Conservation (phyloP, 2,797 vertebrate genomes). For the Phataginus tricuspis region DNA sequence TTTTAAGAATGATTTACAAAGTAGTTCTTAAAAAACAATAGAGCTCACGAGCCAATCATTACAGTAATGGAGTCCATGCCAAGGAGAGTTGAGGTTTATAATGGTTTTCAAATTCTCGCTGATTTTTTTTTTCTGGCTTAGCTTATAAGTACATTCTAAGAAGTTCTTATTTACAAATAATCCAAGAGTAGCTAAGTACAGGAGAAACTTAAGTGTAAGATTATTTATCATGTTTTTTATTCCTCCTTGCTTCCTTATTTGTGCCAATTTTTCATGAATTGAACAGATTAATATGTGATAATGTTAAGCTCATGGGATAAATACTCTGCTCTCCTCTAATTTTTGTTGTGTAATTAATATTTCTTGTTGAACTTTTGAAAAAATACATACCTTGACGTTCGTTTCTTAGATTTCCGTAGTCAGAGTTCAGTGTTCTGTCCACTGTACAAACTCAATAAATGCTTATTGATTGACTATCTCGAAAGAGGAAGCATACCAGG, state of each 20-base stretch:
- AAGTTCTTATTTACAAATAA: background rate
- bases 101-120: background rate
- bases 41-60: background rate
- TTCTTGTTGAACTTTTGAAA: background rate
- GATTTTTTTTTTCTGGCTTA: background rate
- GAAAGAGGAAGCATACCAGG: background rate
- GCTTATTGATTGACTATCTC: background rate
- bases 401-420: background rate
- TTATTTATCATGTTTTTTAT: background rate
- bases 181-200: background rate
- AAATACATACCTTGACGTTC: background rate
- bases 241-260: background rate
- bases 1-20: background rate
- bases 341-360: background rate
- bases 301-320: background rate
- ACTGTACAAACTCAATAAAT: background rate
- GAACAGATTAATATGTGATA: background rate
- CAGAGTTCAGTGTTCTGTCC: background rate
- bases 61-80: background rate
- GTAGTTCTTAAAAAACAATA: background rate
- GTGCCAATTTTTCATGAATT: background rate
- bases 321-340: background rate
- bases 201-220: background rate
- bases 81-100: background rate
- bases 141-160: background rate